Evolutionary conservation across 2,888 invertebrate genomes (phyloP).

Genomic region (Drosophila conformis): DNA sequence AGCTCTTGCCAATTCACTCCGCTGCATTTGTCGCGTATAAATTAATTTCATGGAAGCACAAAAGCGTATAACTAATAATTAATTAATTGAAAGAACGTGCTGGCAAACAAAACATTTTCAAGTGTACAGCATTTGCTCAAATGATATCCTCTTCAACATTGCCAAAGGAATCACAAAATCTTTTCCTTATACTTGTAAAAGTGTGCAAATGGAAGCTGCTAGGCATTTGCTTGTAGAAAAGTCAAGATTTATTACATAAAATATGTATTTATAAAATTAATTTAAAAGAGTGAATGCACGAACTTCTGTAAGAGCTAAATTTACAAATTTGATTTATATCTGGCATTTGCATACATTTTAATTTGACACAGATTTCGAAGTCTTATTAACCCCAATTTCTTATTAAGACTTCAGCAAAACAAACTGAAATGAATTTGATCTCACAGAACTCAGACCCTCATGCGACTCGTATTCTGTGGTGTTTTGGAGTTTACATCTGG

Average conservation of each 20-base stretch:
- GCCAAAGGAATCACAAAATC: conserved; percentile 7
- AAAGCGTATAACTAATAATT: conserved; percentile 25
- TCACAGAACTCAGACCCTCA: background rate
- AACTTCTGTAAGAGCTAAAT: background rate
- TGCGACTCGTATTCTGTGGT: background rate
- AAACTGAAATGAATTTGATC: background rate
- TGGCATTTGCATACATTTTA: background rate
- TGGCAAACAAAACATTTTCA: conserved; percentile 31
- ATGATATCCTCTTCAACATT: conserved; percentile 17
- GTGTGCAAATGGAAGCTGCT: conserved; percentile 12
- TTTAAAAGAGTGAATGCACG: background rate
- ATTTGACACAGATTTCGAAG: too few relatives aligned
- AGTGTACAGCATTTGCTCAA: conserved; percentile 16
- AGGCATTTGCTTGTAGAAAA: conserved; percentile 6
- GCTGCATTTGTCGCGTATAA: conserved; percentile 24
- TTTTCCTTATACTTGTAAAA: conserved; percentile 14
- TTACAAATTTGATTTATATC: background rate
- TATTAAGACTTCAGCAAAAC: background rate
- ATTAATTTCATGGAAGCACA: conserved; percentile 31
- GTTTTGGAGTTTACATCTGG: background rate
- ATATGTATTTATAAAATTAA: background rate
- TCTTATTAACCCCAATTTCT: background rate
- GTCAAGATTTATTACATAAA: conserved; percentile 34
- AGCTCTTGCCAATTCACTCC: conserved; percentile 12
- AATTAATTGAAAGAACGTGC: conserved; percentile 48